Evolutionary conservation across 2,888 invertebrate genomes (phyloP), one percentile per base, ranked within the genome.

Genomic region (Itoplectis maculator): DNA sequence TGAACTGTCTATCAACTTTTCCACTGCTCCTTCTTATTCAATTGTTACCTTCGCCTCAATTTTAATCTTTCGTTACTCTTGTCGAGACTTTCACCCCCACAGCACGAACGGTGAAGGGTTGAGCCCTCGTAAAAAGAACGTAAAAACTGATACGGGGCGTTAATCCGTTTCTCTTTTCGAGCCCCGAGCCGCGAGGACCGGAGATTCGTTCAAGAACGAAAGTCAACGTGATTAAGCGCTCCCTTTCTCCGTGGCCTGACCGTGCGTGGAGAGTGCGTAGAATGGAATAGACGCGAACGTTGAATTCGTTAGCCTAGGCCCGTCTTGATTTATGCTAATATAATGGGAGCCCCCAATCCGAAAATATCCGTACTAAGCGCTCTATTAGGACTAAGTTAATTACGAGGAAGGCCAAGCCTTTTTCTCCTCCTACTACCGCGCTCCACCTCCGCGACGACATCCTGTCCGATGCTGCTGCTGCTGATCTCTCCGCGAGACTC

Each of bases 381-480:
- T 90, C 89, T 90, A 90, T 90, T 90, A 90, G 87, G 87, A 85
- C 86, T 89, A 89, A 90, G 89, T 89, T 90, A 90, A 90, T 90
- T 90, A 89, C 86, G 89, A 88, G 85, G 81, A 75, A 76, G 83
- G 84, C 20, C 82, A 81, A 79, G 81, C 77, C 81, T 78, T 85
- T 84, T 87, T 85, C 86, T 86, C 85, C 88, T 85, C 83, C 88
- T 81, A 85, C 86, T 85, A 85, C 82, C 82, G 80, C 84, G 86
- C 51, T 56, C 66, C 70, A 69, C 51, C 75, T 76, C 47, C 18
- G 69, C 80, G 37, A 78, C 77, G 77, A 77, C 69, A 77, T 80
- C 77, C 73, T 63, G 63, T 35, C 84, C 81, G 84, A 85, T 76
- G 82, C 79, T 73, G 54, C 42, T 66, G 69, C 35, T 77, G 74